Evolutionary conservation across 2,797 vertebrate species (phyloP), one percentile per base, ranked within the genome.

Genomic region (Tragopan temminckii): DNA sequence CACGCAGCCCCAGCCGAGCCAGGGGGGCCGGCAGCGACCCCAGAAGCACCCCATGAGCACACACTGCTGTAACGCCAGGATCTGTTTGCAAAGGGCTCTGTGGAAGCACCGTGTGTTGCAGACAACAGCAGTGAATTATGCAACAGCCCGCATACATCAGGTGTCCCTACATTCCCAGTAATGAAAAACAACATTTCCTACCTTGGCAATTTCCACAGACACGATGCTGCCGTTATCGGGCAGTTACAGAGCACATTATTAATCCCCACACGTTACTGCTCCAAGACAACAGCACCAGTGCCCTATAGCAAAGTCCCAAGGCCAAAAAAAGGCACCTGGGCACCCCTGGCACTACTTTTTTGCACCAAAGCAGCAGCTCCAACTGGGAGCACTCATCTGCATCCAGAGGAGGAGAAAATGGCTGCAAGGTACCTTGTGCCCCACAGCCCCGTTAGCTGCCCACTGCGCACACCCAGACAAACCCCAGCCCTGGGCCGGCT

Each of bases 111-210:
- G 3, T 1, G 29, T 53, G 35, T 27, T 36, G 12, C 57, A 5
- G 35, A 17, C 29, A 25, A 25, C 3, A 3, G 38, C 38, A 38
- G 55, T 46, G 45, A 53, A 43, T 17, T 6, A 9, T 0, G 1
- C n/a, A 18, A n/a, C 55, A 11, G 0, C 45, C 25, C 2, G 0
- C 4, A 0, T 3, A 17, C 5, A 0, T 1, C 1, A 38, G 3
- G 5, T 0, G 0, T 5, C 40, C 38, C 66, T 8, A 7, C 3
- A 0, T 20, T 29, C 38, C 61, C 2, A 0, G 8, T 4, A n/a
- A 59, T 0, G 2, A 8, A 78, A 62, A 42, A 4, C 43, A 11
- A 13, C 38, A 2, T 9, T 23, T 45, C 6, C 50, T 59, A 18
- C 38, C 48, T 13, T 0, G 4, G n/a, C 62, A 11, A 2, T 27